Base-by-base conservation (phyloP, 2,113 vertebrate species). In the Rana temporaria region DNA sequence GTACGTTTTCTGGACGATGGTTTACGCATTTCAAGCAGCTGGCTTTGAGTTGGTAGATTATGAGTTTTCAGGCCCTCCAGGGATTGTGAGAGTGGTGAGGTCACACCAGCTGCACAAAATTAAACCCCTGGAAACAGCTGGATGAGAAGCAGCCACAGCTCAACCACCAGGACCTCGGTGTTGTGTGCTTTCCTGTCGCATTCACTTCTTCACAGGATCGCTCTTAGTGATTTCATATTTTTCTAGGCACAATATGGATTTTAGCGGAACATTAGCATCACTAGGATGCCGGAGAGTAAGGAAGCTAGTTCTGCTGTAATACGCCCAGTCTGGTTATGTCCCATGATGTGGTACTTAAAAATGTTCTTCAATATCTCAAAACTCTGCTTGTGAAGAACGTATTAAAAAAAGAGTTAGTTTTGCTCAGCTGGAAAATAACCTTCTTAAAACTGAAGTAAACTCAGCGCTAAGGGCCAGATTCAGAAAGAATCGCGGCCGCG, bases 81-180 rank as follows among this genome's bases (percentile, higher is more conserved):
- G 81, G 81, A 83, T 83, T 83, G 20, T 11, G 56, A 67, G 81
- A 68, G 71, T 68, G 81, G 63, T 83, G 81, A 83, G 81, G 71
- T 83, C 71, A 83, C 81, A 22, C 53, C 81, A 83, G 81, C 81
- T 83, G 81, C 81, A 83, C 81, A 76, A 53, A 83, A 83, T 83
- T 83, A 83, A 83, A 76, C 72, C 81, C 66, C 72, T 83, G 81
- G 72, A 83, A 83, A 83, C 81, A 83, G 81, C 81, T 83, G 81
- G 81, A 83, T 74, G 34, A 75, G 26, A 56, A 59, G 64, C 32
- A 83, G 55, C 63, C 81, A 68, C 72, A 83, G 71, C 81, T 68
- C 32, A 76, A 76, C 81, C 81, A 83, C 71, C 81, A 57, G 64
- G 81, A 75, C 72, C 55, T 20, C 52, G 60, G 55, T 60, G 81